Percentiles rank a stretch among this genome's conserved stretches.
phyloP scores from a whole-genome alignment of 1,140 invertebrate species.

The Plectrocnemia conspersa region DNA sequence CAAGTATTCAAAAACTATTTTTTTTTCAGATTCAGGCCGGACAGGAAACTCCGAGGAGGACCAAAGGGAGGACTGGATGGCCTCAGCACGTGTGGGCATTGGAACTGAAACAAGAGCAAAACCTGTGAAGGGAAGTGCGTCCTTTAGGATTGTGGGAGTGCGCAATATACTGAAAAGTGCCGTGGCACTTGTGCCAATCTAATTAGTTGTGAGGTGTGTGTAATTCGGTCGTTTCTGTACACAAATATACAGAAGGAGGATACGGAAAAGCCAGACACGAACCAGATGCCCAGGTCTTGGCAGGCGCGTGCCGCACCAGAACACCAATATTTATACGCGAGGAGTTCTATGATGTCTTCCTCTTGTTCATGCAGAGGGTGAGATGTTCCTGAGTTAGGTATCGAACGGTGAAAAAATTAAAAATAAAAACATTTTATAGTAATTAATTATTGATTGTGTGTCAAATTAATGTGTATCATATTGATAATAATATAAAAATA shows the following conservation, averaged over 20 bases:
- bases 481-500: no score
- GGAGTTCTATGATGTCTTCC: no score
- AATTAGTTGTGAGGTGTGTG: no score
- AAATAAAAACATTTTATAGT: no score
- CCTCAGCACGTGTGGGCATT: constrained; percentile 92
- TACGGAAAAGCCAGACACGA: neutral
- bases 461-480: no score
- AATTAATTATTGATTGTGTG: no score
- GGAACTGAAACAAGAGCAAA: constrained; percentile 74
- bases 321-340: constrained; percentile 13
- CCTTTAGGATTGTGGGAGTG: no score
- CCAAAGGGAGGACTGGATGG: constrained; percentile 86
- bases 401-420: no score
- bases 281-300: constrained; percentile 15
- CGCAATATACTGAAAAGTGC: no score
- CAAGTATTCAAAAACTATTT: constrained; percentile 17
- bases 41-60: constrained; percentile 41
- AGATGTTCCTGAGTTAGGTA: no score
- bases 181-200: neutral
- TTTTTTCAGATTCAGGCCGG: constrained; percentile 37
- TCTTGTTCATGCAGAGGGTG: no score
- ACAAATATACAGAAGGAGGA: constrained; percentile 1
- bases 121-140: constrained; percentile 34
- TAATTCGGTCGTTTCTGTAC: neutral
- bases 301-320: constrained; percentile 12